phyloP scores from a whole-genome alignment of 1,140 invertebrate genomes.

The Caenorhabditis tropicalis region DNA sequence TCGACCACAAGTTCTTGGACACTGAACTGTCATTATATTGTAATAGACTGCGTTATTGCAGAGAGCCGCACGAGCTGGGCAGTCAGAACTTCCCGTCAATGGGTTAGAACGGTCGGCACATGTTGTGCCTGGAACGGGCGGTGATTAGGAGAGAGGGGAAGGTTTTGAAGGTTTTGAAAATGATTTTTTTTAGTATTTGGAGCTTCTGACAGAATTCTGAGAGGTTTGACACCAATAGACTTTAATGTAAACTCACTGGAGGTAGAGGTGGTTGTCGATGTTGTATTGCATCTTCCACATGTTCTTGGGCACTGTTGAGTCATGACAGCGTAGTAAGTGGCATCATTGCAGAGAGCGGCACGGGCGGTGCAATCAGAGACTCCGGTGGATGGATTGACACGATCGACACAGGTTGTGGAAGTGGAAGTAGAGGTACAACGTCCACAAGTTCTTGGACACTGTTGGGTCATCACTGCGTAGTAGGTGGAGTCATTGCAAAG shows the following conservation, averaged over 20 bases:
- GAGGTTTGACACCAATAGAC: too few species aligned
- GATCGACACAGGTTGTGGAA: conserved; percentile 31
- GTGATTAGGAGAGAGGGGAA: too few species aligned
- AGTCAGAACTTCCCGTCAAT: background rate
- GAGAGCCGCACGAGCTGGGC: background rate
- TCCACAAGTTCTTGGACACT: conserved; percentile 51
- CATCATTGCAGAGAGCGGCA: conserved; percentile 31
- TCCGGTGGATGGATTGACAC: conserved; percentile 42
- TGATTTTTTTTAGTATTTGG: background rate
- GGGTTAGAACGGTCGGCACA: conserved; percentile 39
- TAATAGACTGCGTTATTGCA: conserved; percentile 48
- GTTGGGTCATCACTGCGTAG: conserved; percentile 52
- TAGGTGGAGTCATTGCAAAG: conserved; percentile 52
- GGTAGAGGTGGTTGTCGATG: background rate
- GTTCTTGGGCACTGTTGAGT: conserved; percentile 53
- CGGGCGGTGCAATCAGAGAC: conserved; percentile 44
- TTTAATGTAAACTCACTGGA: conserved; percentile 23
- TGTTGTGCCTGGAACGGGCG: conserved; percentile 18
- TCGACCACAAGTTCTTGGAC: conserved; percentile 27
- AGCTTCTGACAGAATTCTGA: too few species aligned
- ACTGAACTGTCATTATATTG: conserved; percentile 39
- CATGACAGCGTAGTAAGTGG: conserved; percentile 51
- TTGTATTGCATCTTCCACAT: conserved; percentile 41
- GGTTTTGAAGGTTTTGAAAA: too few species aligned
- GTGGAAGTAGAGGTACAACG: conserved; percentile 1